Conservation (phyloP, 2,888 invertebrate species). For the Fragum fragum region DNA sequence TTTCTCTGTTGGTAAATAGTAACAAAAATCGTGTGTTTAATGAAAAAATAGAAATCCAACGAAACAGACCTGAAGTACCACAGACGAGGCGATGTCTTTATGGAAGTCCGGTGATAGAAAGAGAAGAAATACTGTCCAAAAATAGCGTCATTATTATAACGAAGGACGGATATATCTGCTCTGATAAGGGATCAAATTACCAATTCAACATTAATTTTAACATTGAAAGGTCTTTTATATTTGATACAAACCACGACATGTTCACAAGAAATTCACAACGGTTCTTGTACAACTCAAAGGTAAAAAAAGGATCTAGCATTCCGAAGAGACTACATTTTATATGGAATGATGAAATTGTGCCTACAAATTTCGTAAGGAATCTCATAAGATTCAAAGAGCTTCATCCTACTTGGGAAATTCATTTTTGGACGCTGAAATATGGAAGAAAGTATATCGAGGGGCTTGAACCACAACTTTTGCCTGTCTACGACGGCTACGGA, state of each 20-base stretch:
- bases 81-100: neutral
- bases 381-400: neutral
- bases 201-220: neutral
- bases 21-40: too few relatives aligned
- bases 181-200: neutral
- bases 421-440: conserved; percentile 5
- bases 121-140: neutral
- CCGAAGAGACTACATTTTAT: conserved; percentile 17
- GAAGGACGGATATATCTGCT: neutral
- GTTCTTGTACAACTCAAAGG: neutral
- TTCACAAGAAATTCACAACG: neutral
- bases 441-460: conserved; percentile 4
- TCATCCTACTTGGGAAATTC: conserved; percentile 1
- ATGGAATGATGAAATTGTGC: conserved; percentile 8
- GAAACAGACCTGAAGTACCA: too few relatives aligned
- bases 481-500: neutral
- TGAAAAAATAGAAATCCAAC: too few relatives aligned
- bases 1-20: too few relatives aligned
- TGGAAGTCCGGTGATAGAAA: neutral
- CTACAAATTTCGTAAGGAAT: neutral
- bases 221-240: neutral
- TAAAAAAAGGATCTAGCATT: neutral
- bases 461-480: neutral
- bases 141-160: neutral
- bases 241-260: neutral